Evolutionary conservation across 2,797 vertebrate species (phyloP).

Genomic region (Gallinago nigripennis): DNA sequence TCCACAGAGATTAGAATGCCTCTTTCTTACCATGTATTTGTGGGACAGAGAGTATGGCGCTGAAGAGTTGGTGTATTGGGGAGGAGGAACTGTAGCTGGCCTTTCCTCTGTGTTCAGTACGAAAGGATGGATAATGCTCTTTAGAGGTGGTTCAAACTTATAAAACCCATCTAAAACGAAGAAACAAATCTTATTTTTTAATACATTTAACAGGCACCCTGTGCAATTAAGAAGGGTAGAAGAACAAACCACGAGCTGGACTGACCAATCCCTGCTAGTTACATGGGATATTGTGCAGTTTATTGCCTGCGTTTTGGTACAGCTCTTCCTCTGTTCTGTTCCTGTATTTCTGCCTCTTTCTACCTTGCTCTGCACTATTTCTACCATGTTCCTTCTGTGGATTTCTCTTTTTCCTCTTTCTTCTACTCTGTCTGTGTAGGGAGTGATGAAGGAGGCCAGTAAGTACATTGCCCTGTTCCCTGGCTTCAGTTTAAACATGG

Average conservation of each 20-base stretch:
- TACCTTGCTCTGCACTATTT: background rate
- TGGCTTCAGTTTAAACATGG: background rate
- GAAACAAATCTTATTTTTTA: background rate
- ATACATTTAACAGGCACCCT: background rate
- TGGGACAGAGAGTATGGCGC: background rate
- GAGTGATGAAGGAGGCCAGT: background rate
- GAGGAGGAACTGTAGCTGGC: slow-evolving; percentile 16
- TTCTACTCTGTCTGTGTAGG: background rate
- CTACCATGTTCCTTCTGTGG: background rate
- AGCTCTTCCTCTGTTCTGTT: background rate
- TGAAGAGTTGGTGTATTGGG: background rate
- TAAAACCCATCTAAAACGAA: background rate
- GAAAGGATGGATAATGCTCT: background rate
- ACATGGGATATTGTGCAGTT: background rate
- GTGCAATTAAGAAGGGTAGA: background rate
- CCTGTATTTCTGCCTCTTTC: background rate
- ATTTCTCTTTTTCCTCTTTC: background rate
- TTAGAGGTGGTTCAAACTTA: background rate
- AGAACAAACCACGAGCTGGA: background rate
- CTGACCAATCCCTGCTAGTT: background rate
- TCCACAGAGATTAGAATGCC: background rate
- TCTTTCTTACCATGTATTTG: slow-evolving; percentile 9
- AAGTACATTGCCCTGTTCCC: background rate
- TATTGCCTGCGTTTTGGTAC: background rate
- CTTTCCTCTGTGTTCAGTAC: background rate